Percentiles rank a stretch among this genome's conserved stretches.
phyloP scores from a whole-genome alignment of 2,888 invertebrate genomes.

The Drosophila neonasuta region DNA sequence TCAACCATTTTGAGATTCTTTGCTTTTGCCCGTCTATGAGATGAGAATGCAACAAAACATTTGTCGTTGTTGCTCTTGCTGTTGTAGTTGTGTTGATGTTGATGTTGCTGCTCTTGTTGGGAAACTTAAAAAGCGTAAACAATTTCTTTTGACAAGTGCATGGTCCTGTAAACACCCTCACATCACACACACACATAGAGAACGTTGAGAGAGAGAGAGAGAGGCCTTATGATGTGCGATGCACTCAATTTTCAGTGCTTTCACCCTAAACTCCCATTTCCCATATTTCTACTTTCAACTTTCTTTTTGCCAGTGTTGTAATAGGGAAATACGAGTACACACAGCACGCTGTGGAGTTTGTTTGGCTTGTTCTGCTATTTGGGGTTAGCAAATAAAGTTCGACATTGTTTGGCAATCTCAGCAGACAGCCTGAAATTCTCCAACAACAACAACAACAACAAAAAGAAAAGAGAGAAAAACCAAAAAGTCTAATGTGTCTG shows the following conservation, averaged over 20 bases:
- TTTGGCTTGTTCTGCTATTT: slow-evolving; percentile 11
- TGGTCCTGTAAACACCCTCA: slow-evolving; percentile 17
- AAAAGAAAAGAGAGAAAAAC: not conserved
- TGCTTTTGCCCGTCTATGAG: not conserved
- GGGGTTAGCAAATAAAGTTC: slow-evolving; percentile 20
- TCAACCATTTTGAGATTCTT: slow-evolving; percentile 8
- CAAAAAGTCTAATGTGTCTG: slow-evolving; percentile 17
- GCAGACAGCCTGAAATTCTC: slow-evolving; percentile 11
- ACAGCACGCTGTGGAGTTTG: not conserved
- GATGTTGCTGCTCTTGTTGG: slow-evolving; percentile 17
- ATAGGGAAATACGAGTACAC: not conserved
- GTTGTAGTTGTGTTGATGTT: slow-evolving; percentile 8
- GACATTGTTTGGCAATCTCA: slow-evolving; percentile 23
- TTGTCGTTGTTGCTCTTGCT: slow-evolving; percentile 12
- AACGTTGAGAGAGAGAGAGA: not conserved
- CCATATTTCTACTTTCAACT: slow-evolving; percentile 7
- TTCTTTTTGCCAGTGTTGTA: not conserved
- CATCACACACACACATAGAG: slow-evolving; percentile 15
- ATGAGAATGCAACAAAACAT: slow-evolving; percentile 29
- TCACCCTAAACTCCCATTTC: not conserved
- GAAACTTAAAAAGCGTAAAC: slow-evolving; percentile 60
- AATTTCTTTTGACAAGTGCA: slow-evolving; percentile 60
- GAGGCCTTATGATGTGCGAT: slow-evolving; percentile 21
- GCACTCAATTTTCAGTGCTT: slow-evolving; percentile 34
- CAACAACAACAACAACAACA: not conserved